These are phyloP conservation scores for Phortica magna DNA, from an alignment of 2,888 invertebrate genomes.

Conservation along the genomic window DNA sequence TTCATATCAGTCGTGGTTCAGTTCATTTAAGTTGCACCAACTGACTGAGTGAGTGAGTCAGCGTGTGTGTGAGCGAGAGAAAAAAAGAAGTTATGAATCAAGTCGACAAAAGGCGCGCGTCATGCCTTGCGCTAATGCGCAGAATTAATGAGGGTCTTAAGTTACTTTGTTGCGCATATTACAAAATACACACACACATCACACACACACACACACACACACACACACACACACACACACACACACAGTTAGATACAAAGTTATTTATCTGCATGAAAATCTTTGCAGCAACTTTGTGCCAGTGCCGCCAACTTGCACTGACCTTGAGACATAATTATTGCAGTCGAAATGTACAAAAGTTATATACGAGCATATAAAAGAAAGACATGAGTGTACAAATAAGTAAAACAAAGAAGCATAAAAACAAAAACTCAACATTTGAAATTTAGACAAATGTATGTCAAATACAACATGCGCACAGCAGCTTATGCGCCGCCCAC, in stretches of 20 bases:
- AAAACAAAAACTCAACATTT: conserved; percentile 43
- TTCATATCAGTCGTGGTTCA: conserved; percentile 47
- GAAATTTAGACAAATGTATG: conserved; percentile 62
- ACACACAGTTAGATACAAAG: background rate
- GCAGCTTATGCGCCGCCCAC: background rate
- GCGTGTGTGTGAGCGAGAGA: background rate
- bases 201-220: background rate
- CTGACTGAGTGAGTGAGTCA: background rate
- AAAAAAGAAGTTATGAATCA: background rate
- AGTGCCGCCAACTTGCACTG: conserved; percentile 33
- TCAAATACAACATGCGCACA: conserved; percentile 66
- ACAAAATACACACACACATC: background rate
- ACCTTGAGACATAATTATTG: conserved; percentile 57
- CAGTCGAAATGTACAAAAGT: conserved; percentile 18
- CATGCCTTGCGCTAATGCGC: conserved; percentile 47
- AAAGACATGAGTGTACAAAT: conserved; percentile 1
- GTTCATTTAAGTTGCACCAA: background rate
- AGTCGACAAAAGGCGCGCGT: conserved; percentile 52
- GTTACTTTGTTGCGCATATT: conserved; percentile 28
- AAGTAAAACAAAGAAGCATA: background rate
- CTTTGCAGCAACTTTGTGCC: background rate
- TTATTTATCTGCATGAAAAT: background rate
- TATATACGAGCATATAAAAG: background rate
- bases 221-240: background rate
- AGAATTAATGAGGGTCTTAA: conserved; percentile 49